These are phyloP conservation scores for Argynnis bischoffii DNA, from an alignment of 2,888 invertebrate genomes.

Conservation along the genomic window DNA sequence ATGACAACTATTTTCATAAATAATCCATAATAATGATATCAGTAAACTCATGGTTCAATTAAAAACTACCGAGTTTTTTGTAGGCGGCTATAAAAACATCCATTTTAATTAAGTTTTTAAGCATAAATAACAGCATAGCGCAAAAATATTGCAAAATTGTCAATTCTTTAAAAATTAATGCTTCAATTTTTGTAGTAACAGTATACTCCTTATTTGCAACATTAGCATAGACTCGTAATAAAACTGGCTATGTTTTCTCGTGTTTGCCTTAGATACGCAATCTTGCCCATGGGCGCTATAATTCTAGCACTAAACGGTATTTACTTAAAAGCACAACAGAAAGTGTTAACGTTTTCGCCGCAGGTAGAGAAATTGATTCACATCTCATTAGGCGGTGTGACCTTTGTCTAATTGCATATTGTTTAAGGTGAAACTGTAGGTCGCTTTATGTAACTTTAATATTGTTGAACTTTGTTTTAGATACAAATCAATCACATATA, in stretches of 20 bases:
- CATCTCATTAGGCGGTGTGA: conserved; percentile 49
- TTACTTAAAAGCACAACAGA: conserved; percentile 35
- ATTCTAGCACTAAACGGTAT: conserved; percentile 21
- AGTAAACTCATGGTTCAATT: too few species aligned
- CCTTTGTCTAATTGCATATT: conserved; percentile 50
- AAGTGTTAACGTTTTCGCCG: conserved; percentile 40
- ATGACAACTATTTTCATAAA: neutral
- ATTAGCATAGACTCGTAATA: neutral
- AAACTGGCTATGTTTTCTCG: conserved; percentile 6
- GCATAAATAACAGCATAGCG: too few species aligned
- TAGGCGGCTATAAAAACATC: too few species aligned
- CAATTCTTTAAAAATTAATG: too few species aligned
- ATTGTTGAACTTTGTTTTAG: conserved; percentile 36
- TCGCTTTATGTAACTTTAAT: conserved; percentile 41
- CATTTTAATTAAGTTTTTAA: neutral
- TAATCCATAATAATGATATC: too few species aligned
- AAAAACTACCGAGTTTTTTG: too few species aligned
- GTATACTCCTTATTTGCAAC: neutral
- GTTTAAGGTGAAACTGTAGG: conserved; percentile 60
- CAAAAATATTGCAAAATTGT: too few species aligned
- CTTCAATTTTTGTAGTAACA: neutral
- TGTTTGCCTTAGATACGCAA: conserved; percentile 14
- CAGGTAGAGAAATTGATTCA: conserved; percentile 49
- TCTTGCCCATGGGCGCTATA: conserved; percentile 12
- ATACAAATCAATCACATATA: conserved; percentile 29